A percentile compares a stretch with the other conserved stretches of the same genome.
These are phyloP conservation scores for Rotaria socialis DNA, from an alignment of 2,888 invertebrate species.

Conservation along the genomic window DNA sequence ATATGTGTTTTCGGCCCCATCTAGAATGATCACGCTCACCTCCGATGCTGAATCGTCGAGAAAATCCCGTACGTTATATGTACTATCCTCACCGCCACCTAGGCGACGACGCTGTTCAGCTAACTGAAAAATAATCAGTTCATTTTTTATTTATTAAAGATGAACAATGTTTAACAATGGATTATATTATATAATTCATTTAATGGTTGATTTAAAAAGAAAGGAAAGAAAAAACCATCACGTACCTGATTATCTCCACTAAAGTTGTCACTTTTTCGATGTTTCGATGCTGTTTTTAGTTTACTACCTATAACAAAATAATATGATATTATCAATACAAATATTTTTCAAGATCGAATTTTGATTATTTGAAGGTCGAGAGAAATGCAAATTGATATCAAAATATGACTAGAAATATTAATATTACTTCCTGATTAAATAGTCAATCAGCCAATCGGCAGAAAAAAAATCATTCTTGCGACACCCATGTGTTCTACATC, in stretches of 20 bases:
- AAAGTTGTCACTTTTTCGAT: neutral
- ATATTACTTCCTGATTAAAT: neutral
- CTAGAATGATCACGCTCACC: neutral
- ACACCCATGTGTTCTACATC: no score
- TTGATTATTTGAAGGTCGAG: neutral
- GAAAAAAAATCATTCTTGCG: no score
- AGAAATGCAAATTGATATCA: neutral
- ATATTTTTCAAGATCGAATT: neutral
- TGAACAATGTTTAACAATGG: neutral
- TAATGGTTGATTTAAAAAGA: neutral
- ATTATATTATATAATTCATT: neutral
- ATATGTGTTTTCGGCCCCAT: neutral
- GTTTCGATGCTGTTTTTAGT: constrained; percentile 1
- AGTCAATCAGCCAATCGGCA: no score
- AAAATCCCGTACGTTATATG: constrained; percentile 6
- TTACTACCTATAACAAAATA: neutral
- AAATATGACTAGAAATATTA: neutral
- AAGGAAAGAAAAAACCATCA: neutral
- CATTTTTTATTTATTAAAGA: neutral
- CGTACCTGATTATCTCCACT: constrained; percentile 14
- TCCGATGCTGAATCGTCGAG: constrained; percentile 36
- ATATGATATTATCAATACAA: neutral
- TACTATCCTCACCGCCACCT: constrained; percentile 1
- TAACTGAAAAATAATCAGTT: constrained; percentile 10
- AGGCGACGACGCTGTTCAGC: constrained; percentile 24